phyloP scores from a whole-genome alignment of 1,140 invertebrate species.

The Drosophila sulfurigaster region DNA sequence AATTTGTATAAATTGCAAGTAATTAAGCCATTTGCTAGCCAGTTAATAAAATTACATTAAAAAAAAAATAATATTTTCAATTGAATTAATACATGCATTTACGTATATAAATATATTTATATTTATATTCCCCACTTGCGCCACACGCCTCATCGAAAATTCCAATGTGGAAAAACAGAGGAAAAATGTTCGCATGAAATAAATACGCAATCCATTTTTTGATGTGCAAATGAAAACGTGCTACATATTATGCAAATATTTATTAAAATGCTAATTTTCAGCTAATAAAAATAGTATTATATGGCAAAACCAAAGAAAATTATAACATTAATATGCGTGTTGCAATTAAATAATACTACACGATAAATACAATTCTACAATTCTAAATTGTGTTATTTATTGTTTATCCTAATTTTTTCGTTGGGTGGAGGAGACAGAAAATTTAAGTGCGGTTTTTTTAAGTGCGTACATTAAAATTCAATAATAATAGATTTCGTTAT shows the following conservation, averaged over 20 bases:
- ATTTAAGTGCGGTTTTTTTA: constrained; percentile 7
- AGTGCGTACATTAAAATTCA: constrained; percentile 23
- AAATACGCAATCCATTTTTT: constrained; percentile 31
- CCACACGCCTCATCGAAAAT: constrained; percentile 10
- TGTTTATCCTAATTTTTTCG: constrained; percentile 8
- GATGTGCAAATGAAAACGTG: constrained; percentile 20
- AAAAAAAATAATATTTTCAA: constrained; percentile 47
- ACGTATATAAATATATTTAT: constrained; percentile 26
- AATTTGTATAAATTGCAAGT: constrained; percentile 62
- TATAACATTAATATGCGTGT: constrained; percentile 25
- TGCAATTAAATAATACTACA: constrained; percentile 24
- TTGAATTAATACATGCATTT: constrained; percentile 53
- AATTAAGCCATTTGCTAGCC: constrained; percentile 75
- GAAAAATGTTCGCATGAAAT: constrained; percentile 24
- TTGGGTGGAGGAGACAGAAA: constrained; percentile 13
- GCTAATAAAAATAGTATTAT: constrained; percentile 64
- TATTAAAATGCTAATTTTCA: constrained; percentile 67
- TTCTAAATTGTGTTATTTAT: constrained; percentile 49
- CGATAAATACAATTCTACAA: constrained; percentile 4
- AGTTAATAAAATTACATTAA: constrained; percentile 64
- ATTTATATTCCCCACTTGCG: constrained; percentile 5
- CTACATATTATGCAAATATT: constrained; percentile 34
- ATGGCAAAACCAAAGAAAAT: constrained; percentile 28
- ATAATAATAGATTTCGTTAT: background rate
- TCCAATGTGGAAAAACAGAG: background rate